Conservation (phyloP, 2,113 vertebrate species). For the Nettapus auritus region DNA sequence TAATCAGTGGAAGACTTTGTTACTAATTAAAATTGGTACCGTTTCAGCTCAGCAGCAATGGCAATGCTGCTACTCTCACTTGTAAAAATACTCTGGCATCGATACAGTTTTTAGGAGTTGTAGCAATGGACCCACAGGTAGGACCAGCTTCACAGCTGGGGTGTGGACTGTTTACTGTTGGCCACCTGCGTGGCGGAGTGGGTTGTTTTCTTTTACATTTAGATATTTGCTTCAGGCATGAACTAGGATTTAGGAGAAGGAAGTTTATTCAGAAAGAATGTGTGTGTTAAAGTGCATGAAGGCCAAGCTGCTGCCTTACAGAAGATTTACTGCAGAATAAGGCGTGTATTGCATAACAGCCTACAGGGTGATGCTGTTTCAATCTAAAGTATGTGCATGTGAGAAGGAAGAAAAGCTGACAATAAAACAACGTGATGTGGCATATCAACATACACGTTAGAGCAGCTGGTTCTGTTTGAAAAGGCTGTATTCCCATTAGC, state of each 20-base stretch:
- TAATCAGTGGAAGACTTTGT: background rate
- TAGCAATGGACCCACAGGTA: background rate
- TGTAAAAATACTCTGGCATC: background rate
- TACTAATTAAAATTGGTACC: background rate
- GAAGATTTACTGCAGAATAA: background rate
- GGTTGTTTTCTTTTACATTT: background rate
- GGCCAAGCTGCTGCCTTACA: background rate
- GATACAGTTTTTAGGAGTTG: background rate
- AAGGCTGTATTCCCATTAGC: background rate
- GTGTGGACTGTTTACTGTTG: background rate
- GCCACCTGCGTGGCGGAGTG: rapidly evolving
- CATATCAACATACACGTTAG: background rate
- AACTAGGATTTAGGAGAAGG: background rate
- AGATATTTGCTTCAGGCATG: background rate
- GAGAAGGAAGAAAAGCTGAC: background rate
- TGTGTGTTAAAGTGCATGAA: background rate
- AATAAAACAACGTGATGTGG: background rate
- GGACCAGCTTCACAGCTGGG: background rate
- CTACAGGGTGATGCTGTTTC: background rate
- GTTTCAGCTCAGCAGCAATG: background rate
- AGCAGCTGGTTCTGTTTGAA: background rate
- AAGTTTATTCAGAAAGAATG: background rate
- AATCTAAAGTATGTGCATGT: background rate
- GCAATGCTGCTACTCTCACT: background rate
- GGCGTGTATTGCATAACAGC: too few relatives aligned